Base-by-base conservation (phyloP, 2,113 vertebrate genomes). In the Triplophysa tibetana region DNA sequence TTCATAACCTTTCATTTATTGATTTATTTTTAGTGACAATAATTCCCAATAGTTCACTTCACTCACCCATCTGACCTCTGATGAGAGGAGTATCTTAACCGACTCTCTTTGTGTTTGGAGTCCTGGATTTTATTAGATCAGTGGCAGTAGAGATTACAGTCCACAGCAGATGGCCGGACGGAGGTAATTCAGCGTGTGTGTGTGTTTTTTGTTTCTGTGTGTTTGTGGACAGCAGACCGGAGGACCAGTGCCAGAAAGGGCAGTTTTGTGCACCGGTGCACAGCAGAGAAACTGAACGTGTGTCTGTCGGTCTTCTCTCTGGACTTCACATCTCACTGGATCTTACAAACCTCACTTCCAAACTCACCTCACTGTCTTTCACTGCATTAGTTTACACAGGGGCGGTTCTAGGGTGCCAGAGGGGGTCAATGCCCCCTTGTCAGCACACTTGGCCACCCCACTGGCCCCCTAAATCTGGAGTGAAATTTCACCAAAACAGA, bases 211-310 rank as follows among this genome's bases (percentile, higher is more conserved):
- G 64, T 63, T 23, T 81, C 65, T 77, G 65, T 70, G 26, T 7
- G 33, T 45, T 0, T 58, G 60, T 69, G 58, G 66, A 67, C 21
- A 23, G 14, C 2, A 50, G 75, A 60, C 73, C 38, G 54, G n/a
- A 13, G 12, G 5, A 33, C 26, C 58, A 70, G 6, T 61, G 64
- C 56, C 70, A 76, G 80, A 70, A 84, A 76, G 60, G 23, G 62
- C 61, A 63, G 62, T 80, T 80, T 80, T 80, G 61, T 12, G 67
- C 77, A 82, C 45, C 66, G 67, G 43, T 72, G 66, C 50, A 56
- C 65, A 65, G 68, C 54, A n/a, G 54, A 73, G 54, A 73, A 43
- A 74, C 70, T 74, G n/a, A 43, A 14, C 33, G 33, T 43, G 33
- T 61, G n/a, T 58, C 29, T 11, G 4, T n/a, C 54, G 9, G 29